Evolutionary conservation across 1,140 invertebrate genomes (phyloP), one percentile per base, ranked within the genome.

Genomic region (Drosophila sp.): DNA sequence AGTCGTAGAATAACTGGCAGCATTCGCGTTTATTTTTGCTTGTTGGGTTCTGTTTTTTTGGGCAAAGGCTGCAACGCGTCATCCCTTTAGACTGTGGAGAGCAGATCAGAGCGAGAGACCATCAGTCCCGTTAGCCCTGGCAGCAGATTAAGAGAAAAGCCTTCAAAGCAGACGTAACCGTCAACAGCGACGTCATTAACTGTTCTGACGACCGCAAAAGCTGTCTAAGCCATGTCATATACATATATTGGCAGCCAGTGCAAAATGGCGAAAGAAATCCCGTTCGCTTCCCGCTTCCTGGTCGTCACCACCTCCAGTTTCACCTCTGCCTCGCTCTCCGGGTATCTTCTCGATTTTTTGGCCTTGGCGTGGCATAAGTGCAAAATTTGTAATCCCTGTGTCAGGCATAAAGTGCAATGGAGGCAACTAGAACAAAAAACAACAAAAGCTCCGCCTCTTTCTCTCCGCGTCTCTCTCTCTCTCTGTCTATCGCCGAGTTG

Each of bases 311-410:
- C 9, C n/a, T 9, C 9, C 7, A 8, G 2, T 11, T 18, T 9
- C 27, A 29, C n/a, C 43, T 40, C 41, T 25, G 3, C 7, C 0
- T 34, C 18, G 13, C 50, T 48, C 21, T 16, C 2, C 5, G n/a
- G 11, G 4, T 38, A 27, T 48, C 40, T 25, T 7, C 41, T 46
- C 45, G 40, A 59, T 61, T 72, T 59, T 62, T 72, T 53, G 56
- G 59, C 11, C 11, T 57, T 71, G 41, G 38, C 59, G 34, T 40
- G 41, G 67, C 82, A 81, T 81, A 86, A 87, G 82, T 87, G 83
- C 72, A 89, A 87, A 87, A 87, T 82, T 89, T 87, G 82, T 87
- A 87, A 87, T 87, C 82, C 89, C 82, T 78, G 62, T 50, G 46
- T 46, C 43, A 48, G 34, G 43, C 62, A 66, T 45, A 81, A 81